Evolutionary conservation across 2,797 vertebrate genomes (phyloP), one percentile per base, ranked within the genome.

Genomic region (Pipistrellus kuhlii): DNA sequence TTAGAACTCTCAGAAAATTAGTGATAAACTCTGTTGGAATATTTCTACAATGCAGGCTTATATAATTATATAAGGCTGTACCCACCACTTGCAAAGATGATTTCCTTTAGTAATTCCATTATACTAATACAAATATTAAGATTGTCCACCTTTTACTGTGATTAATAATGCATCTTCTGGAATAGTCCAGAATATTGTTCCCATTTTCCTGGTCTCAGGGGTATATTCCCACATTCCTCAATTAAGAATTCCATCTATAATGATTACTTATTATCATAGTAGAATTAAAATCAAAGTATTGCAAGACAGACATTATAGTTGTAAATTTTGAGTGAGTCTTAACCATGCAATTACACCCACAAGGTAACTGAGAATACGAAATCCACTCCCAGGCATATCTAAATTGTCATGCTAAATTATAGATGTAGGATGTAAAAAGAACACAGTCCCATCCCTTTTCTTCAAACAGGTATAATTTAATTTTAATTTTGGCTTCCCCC

Each of bases 391-490:
- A 38, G 41, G 25, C 3, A 0, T 90, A 51, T 88, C 80, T 82
- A 64, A 84, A 95, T 8, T 97, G 94, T 77, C 84, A 94, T 57
- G 3, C 9, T 92, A 96, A 97, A 96, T 96, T 96, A 97, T 66
- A 97, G 94, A 68, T 71, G 69, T 88, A 73, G 57, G 77, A 59
- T 92, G 25, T 77, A 76, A 94, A 86, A 94, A 94, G 93, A 90
- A 92, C 27, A 71, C 27, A n/a, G 46, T 93, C 88, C 51, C 35
- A 82, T 93, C 68, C 20, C 88, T 89, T 85, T 87, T 94, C 76
- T 94, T 92, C 77, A 92, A 95, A 48, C 25, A 94, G 71, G 92
- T 96, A 86, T 94, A 96, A 96, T 93, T 97, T 95, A 94, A 92
- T 94, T 95, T 95, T 96, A 96, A 96, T 93, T 97, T 95, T 94